phyloP scores from a whole-genome alignment of 30 jellyfish, hydroid and myxozoan species.

The Sanderia malayensis region DNA sequence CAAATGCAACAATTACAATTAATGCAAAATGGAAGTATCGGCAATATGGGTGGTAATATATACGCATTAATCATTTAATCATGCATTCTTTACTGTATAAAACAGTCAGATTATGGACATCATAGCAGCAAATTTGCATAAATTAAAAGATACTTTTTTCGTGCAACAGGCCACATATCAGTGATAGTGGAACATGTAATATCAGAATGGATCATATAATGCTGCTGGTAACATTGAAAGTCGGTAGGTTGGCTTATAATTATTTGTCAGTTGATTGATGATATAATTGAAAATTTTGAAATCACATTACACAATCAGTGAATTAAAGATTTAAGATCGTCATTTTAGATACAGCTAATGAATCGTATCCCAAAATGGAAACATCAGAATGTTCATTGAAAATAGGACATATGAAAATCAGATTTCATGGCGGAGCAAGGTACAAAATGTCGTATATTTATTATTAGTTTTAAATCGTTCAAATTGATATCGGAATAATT shows the following conservation, averaged over 20 bases:
- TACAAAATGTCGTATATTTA: constrained; percentile 5
- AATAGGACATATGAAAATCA: constrained; percentile 57
- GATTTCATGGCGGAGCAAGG: constrained; percentile 99
- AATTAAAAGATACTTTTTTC: not conserved
- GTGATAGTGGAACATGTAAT: constrained; percentile 84
- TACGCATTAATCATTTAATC: too few species aligned
- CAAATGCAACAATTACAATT: constrained; percentile 63
- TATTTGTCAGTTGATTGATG: too few species aligned
- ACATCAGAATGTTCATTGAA: constrained; percentile 59
- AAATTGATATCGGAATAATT: too few species aligned
- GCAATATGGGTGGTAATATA: constrained; percentile 78
- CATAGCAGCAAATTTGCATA: not conserved
- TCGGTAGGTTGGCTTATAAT: constrained; percentile 61
- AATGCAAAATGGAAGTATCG: constrained; percentile 83
- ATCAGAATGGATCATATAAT: constrained; percentile 41
- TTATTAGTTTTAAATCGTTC: not conserved
- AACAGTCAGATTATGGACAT: not conserved
- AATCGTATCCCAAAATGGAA: constrained; percentile 51
- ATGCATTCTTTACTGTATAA: not conserved
- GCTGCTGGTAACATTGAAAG: constrained; percentile 46
- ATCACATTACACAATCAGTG: too few species aligned
- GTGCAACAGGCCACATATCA: constrained; percentile 78
- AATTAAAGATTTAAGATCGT: too few species aligned
- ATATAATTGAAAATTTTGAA: too few species aligned
- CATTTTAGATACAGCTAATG: constrained; percentile 68